Percentiles rank a stretch among this genome's conserved stretches.
These are phyloP conservation scores for Ciconia stormi DNA, from an alignment of 2,113 vertebrate genomes.

Conservation along the genomic window DNA sequence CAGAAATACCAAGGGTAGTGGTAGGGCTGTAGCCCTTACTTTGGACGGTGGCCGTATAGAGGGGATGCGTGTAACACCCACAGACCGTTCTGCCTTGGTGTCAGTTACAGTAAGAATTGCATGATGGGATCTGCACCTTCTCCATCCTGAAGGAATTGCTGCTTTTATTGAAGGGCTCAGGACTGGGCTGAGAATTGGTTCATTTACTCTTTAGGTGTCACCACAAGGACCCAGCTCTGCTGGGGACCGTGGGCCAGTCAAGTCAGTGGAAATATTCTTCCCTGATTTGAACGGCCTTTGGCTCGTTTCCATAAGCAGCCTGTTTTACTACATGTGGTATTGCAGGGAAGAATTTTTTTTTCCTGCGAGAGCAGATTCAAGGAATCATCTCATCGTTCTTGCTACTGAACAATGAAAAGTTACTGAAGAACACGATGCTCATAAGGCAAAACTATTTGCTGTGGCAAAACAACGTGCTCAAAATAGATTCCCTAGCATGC, in stretches of 20 bases:
- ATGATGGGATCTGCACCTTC: background rate
- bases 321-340: background rate
- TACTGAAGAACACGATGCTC: background rate
- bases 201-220: background rate
- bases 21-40: background rate
- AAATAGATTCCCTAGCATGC: conserved; percentile 6
- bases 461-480: conserved; percentile 2
- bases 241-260: background rate
- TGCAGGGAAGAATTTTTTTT: background rate
- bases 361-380: background rate
- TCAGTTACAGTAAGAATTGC: background rate
- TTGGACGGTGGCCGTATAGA: accelerated
- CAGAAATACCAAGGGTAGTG: background rate
- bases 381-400: background rate
- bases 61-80: background rate
- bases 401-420: background rate
- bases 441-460: background rate
- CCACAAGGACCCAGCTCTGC: background rate
- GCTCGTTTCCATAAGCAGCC: background rate
- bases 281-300: background rate
- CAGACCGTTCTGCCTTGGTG: accelerated
- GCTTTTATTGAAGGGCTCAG: background rate
- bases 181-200: background rate
- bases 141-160: background rate
- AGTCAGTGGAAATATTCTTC: background rate